These are phyloP conservation scores for Hucho hucho DNA, from an alignment of 2,113 vertebrate genomes.

Conservation along the genomic window DNA sequence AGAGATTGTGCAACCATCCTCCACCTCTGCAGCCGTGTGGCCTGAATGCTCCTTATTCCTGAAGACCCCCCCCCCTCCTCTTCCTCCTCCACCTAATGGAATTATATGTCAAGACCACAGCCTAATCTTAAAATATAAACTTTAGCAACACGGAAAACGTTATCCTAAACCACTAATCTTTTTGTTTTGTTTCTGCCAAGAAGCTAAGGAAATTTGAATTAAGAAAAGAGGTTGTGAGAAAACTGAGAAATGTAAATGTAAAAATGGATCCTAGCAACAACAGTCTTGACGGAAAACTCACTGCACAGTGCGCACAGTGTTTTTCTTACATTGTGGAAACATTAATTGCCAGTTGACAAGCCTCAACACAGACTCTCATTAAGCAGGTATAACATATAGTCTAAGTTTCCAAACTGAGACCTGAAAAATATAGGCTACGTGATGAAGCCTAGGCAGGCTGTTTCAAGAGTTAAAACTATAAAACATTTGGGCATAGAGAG, in stretches of 20 bases:
- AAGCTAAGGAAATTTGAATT: constrained; percentile 27
- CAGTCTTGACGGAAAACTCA: constrained; percentile 6
- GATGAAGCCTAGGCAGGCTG: not conserved
- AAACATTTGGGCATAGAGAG: not conserved
- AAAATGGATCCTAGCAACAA: not conserved
- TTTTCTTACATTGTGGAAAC: constrained; percentile 54
- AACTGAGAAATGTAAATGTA: not conserved
- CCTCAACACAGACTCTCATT: constrained; percentile 47
- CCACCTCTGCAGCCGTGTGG: constrained; percentile 18
- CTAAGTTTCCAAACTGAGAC: constrained; percentile 22
- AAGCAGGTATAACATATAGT: constrained; percentile 42
- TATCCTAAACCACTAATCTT: constrained; percentile 50
- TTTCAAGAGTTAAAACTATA: not conserved
- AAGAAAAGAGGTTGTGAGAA: constrained; percentile 20
- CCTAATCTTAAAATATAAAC: constrained; percentile 49
- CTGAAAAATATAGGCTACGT: constrained; percentile 19
- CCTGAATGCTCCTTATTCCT: constrained; percentile 9
- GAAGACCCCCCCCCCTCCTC: not conserved
- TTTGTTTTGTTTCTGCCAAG: constrained; percentile 34
- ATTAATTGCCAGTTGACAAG: constrained; percentile 52
- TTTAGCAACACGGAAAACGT: constrained; percentile 40
- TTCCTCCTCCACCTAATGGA: constrained; percentile 21
- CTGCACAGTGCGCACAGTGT: constrained; percentile 13
- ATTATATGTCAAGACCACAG: constrained; percentile 46
- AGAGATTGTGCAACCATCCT: constrained; percentile 13